Percentiles rank a stretch among this genome's conserved stretches.
Evolutionary conservation across 2,113 vertebrate genomes (phyloP).

Genomic region (Catharus fuscescens): DNA sequence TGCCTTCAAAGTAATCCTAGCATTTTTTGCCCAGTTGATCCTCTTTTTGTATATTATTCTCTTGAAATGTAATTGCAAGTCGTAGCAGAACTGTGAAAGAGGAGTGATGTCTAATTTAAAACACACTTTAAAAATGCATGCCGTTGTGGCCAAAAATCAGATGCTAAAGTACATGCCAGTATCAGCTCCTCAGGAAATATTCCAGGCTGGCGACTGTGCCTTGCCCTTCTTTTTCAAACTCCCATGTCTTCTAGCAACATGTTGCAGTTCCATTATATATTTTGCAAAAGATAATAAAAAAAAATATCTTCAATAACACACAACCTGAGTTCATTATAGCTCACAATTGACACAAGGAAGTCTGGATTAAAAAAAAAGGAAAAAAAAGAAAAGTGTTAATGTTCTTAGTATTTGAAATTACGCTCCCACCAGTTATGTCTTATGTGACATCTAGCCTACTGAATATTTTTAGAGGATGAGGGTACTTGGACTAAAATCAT

Average conservation of each 20-base stretch:
- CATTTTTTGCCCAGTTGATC: neutral
- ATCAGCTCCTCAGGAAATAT: constrained; percentile 11
- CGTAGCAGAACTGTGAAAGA: neutral
- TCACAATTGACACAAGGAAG: neutral
- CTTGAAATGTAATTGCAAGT: neutral
- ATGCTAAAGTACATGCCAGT: neutral
- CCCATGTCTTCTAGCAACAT: neutral
- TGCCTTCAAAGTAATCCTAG: neutral
- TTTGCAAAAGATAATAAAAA: neutral
- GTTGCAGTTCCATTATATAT: neutral
- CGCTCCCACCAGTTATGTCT: neutral
- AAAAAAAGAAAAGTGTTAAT: neutral
- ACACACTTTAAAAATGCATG: neutral
- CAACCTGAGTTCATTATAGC: neutral
- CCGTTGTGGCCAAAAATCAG: neutral
- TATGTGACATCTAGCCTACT: neutral
- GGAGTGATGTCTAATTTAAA: neutral
- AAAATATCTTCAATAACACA: neutral
- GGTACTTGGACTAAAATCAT: neutral
- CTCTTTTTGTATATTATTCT: neutral
- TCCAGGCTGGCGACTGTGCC: neutral
- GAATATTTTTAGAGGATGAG: neutral
- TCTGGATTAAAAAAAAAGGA: neutral
- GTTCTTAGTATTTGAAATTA: neutral
- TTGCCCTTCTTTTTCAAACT: neutral